Evolutionary conservation across 2,797 vertebrate species (phyloP), one percentile per base, ranked within the genome.

Genomic region (Margarornis squamiger): DNA sequence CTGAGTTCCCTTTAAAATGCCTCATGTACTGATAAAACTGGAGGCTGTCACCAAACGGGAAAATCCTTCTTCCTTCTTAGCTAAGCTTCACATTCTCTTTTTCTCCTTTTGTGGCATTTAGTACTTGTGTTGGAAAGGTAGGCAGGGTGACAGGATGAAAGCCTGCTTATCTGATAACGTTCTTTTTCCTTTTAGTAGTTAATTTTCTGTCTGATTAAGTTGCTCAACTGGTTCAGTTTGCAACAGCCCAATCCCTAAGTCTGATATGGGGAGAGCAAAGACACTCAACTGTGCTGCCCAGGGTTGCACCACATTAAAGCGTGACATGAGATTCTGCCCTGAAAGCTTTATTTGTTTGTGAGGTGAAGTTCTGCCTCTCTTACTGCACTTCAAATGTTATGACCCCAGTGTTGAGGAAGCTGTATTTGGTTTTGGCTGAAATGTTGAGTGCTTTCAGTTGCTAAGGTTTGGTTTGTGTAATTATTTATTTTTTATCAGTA

Each of bases 191-290:
- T 95, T 75, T 66, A 90, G 34, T 83, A 80, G 32, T 92, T 88
- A 74, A 61, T 86, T 92, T 89, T 80, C 61, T 92, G n/a, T 80
- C 70, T 90, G 62, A 75, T 90, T 58, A 93, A 78, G 58, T 93
- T 93, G 93, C 46, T 93, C 51, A 48, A 14, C 70, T 52, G 81
- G 46, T 82, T 90, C 51, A 66, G 43, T 94, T 92, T 88, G 63
- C 70, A 81, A 24, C 63, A 73, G 52, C 70, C 51, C 15, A 45
- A 2, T 85, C 81, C 46, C 65, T 83, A 62, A 87, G 19, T 58
- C 52, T 59, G 79, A 39, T 72, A 78, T 8, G 65, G 76, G 77
- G 68, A 70, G 71, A 57, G 76, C 4, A 2, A 84, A 76, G 73
- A 59, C 58, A 13, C 62, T 81, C 46, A 66, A 2, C 27, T 93